These are phyloP conservation scores for Neolamprologus sp. DNA, from an alignment of 2,113 vertebrate species.

Conservation along the genomic window DNA sequence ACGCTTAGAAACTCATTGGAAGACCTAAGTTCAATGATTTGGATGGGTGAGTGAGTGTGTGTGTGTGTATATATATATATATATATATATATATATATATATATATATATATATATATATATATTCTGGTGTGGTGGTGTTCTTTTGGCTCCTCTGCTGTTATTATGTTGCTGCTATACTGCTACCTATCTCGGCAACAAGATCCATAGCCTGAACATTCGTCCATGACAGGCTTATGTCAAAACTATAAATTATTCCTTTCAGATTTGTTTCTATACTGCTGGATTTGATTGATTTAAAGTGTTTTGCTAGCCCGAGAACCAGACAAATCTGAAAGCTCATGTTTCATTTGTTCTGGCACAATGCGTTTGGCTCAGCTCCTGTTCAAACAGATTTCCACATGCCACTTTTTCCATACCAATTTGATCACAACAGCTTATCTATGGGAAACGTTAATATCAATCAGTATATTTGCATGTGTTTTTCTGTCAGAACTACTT, in stretches of 20 bases:
- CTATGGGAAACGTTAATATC: not conserved
- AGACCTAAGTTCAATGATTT: not conserved
- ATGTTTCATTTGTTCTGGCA: not conserved
- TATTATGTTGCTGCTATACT: not conserved
- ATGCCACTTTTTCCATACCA: not conserved
- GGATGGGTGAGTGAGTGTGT: not conserved
- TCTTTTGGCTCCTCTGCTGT: not conserved
- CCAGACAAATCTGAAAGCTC: not conserved
- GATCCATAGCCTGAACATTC: not conserved
- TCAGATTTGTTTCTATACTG: not conserved
- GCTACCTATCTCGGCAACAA: not conserved
- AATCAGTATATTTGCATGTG: not conserved
- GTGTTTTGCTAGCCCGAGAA: not conserved
- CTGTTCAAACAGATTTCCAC: not conserved
- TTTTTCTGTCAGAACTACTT: not conserved
- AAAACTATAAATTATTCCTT: not conserved
- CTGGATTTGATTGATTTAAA: not conserved
- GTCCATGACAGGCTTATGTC: not conserved
- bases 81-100: not conserved
- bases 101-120: accelerated
- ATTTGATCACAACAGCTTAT: not conserved
- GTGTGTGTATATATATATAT: accelerated
- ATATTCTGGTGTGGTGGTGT: not conserved
- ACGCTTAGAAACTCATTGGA: not conserved
- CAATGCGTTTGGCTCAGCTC: not conserved